A percentile compares a stretch with the other conserved stretches of the same genome.
These are phyloP conservation scores for Platichthys stellatus DNA, from an alignment of 2,113 vertebrate species.

Conservation along the genomic window DNA sequence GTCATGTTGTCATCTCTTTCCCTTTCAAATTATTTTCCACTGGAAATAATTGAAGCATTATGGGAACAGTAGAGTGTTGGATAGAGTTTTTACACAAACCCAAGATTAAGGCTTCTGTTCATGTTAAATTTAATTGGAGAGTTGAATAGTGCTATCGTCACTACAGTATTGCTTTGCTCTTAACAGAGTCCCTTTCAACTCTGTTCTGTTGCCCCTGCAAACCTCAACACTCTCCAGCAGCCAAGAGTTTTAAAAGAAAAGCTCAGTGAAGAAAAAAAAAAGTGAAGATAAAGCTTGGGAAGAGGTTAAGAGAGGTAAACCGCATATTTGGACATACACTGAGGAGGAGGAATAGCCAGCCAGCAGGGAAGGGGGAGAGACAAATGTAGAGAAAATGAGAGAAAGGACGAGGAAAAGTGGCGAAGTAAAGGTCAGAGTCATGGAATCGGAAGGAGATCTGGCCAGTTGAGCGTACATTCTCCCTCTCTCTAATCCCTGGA, in stretches of 20 bases:
- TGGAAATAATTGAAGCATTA: conserved; percentile 1
- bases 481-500: conserved; percentile 36
- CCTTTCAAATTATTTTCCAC: background rate
- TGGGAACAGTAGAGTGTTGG: background rate
- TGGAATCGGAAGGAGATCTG: conserved; percentile 65
- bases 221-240: conserved; percentile 37
- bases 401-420: conserved; percentile 17
- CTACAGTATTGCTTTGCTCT: conserved; percentile 1
- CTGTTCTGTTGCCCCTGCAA: conserved; percentile 25
- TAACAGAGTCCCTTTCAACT: conserved; percentile 10
- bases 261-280: conserved; percentile 15
- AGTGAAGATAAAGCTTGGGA: conserved; percentile 62
- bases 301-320: conserved; percentile 70
- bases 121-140: conserved; percentile 8
- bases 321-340: conserved; percentile 49
- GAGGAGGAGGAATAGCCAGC: conserved; percentile 36
- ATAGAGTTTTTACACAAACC: conserved; percentile 3
- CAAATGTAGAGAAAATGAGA: conserved; percentile 42
- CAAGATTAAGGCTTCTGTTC: background rate
- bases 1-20: background rate
- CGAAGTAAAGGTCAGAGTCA: conserved; percentile 63
- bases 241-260: conserved; percentile 55
- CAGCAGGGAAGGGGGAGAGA: conserved; percentile 20
- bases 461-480: conserved; percentile 48
- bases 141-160: conserved; percentile 2